These are phyloP conservation scores for Cirrhinus mrigala DNA, from an alignment of 2,797 vertebrate species.

Conservation along the genomic window DNA sequence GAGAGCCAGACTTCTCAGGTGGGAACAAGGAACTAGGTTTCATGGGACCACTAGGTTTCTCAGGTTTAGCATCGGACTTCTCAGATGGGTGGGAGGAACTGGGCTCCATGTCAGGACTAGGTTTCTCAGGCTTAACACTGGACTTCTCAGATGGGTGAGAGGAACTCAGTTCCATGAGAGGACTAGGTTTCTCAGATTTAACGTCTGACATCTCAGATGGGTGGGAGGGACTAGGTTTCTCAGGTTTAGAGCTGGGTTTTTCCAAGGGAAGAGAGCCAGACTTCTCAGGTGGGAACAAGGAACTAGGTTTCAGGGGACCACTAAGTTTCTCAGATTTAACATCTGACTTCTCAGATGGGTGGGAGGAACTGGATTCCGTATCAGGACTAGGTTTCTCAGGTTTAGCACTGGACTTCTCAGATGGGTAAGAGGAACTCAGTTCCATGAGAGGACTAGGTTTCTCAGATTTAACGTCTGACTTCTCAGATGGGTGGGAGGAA, in stretches of 20 bases:
- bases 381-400: background rate
- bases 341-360: too few relatives aligned
- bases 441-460: fast-evolving
- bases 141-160: background rate
- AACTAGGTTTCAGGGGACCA: background rate
- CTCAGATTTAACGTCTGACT: background rate
- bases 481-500: too few relatives aligned
- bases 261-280: too few relatives aligned
- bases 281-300: background rate
- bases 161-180: fast-evolving
- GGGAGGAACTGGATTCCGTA: background rate
- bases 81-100: background rate
- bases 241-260: background rate
- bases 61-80: too few relatives aligned
- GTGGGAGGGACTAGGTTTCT: too few relatives aligned
- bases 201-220: fast-evolving
- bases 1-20: background rate
- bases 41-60: too few relatives aligned
- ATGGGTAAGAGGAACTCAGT: background rate
- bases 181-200: background rate
- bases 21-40: background rate
- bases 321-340: background rate
- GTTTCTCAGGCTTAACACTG: too few relatives aligned
- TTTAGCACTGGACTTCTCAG: background rate
- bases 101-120: background rate